Evolutionary conservation across 2,797 vertebrate species (phyloP).

Genomic region (Oreochromis mossambicus): DNA sequence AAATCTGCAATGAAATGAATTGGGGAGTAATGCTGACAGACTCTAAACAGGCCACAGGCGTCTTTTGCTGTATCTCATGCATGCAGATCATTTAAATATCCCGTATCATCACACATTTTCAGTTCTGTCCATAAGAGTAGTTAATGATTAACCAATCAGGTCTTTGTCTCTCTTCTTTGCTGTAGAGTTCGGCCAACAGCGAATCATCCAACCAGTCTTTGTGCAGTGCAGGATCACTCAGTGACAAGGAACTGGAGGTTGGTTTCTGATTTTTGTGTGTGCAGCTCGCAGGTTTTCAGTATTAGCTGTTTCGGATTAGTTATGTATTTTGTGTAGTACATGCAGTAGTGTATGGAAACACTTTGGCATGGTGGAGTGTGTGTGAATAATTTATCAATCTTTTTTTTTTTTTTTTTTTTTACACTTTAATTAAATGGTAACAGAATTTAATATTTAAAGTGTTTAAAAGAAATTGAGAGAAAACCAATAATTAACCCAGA

Average conservation of each 20-base stretch:
- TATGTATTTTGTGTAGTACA: not conserved
- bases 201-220: slow-evolving; percentile 97
- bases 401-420: not conserved
- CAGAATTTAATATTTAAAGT: not conserved
- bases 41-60: not conserved
- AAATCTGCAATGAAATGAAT: not conserved
- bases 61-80: not conserved
- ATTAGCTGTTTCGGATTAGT: not conserved
- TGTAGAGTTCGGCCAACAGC: slow-evolving; percentile 87
- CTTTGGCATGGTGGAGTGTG: not conserved
- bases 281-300: not conserved
- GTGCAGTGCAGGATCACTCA: slow-evolving; percentile 92
- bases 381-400: not conserved
- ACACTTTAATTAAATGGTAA: not conserved
- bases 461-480: not conserved
- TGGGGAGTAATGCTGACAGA: not conserved
- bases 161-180: slow-evolving; percentile 6
- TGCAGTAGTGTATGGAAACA: not conserved
- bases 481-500: not conserved
- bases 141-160: not conserved
- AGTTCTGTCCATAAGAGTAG: not conserved
- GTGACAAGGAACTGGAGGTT: slow-evolving; percentile 94
- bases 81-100: not conserved
- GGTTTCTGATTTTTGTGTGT: not conserved
- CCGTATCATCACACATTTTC: not conserved